Evolutionary conservation across 1,140 invertebrate genomes (phyloP), one percentile per base, ranked within the genome.

Genomic region (Belonocnema kinseyi): DNA sequence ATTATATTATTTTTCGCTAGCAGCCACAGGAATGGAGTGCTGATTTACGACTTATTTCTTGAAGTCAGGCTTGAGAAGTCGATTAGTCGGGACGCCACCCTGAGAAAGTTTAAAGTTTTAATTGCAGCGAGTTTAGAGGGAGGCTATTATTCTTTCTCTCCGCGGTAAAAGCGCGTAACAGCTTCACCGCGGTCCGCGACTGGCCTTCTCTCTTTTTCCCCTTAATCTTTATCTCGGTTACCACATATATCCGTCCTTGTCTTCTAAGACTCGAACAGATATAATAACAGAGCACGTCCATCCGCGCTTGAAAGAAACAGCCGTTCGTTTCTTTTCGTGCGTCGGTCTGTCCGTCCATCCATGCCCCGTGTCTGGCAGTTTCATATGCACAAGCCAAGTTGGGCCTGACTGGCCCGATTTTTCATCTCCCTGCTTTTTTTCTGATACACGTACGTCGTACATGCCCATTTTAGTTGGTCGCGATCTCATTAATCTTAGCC

Each of bases 61-160:
- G 61, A 72, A 72, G 50, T 72, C 21, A 19, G 51, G 40, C 50
- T 74, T 53, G 50, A 40, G 17, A 33, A 74, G 52, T 52, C 73
- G 61, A 66, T 66, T 66, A 66, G 33, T 66, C 21, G 61, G 61
- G 61, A 66, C 61, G 61, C 61, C 58, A 66, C 26, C 33, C 61
- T 66, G 61, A 33, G 61, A 66, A 66, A 26, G 33, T 66, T 46
- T 46, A 46, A 46, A 83, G 80, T 89, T 90, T 90, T 90, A 90
- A 90, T 90, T 90, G 89, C 85, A 89, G 88, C 61, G 82, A 81
- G 83, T 83, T 80, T 75, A 58, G 81, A 82, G 85, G 84, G 88
- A 89, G 88, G 87, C 88, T 88, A 89, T 90, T 88, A 88, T 88
- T 90, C 88, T 89, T 89, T 86, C 83, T 86, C 81, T 83, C 85